A percentile compares a stretch with the other conserved stretches of the same genome.
Evolutionary conservation across 2,888 invertebrate species (phyloP).

Genomic region (Ennomos quercinarius): DNA sequence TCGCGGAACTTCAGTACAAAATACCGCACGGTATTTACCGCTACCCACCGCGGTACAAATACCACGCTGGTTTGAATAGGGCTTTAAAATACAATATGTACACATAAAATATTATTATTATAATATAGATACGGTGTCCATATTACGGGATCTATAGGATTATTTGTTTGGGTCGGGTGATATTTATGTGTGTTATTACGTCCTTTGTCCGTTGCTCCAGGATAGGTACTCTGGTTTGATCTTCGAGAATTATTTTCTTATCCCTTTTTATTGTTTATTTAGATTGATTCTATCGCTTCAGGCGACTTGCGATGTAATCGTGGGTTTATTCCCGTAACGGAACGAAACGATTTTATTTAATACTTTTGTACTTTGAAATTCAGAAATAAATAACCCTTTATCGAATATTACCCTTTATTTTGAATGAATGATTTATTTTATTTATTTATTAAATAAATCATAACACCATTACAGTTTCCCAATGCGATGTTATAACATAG

Average conservation of each 20-base stretch:
- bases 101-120: no score
- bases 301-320: neutral
- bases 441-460: no score
- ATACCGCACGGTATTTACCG: no score
- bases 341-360: slow-evolving; percentile 1
- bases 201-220: slow-evolving; percentile 19
- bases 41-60: no score
- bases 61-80: no score
- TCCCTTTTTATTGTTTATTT: slow-evolving; percentile 19
- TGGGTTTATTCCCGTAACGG: neutral
- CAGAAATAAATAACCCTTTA: no score
- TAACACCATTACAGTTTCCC: no score
- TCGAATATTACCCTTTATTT: no score
- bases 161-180: slow-evolving; percentile 31
- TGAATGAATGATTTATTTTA: no score
- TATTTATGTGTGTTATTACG: slow-evolving; percentile 27
- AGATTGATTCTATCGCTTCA: neutral
- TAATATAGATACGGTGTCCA: neutral
- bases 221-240: slow-evolving; percentile 9
- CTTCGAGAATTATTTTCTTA: slow-evolving; percentile 19
- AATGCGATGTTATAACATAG: no score
- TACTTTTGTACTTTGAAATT: neutral
- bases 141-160: slow-evolving; percentile 25
- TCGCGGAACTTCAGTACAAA: no score
- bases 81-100: no score